A percentile compares a stretch with the other conserved stretches of the same genome.
These are phyloP conservation scores for Cryptosula pallasiana DNA, from an alignment of 2,888 invertebrate species.

Conservation along the genomic window DNA sequence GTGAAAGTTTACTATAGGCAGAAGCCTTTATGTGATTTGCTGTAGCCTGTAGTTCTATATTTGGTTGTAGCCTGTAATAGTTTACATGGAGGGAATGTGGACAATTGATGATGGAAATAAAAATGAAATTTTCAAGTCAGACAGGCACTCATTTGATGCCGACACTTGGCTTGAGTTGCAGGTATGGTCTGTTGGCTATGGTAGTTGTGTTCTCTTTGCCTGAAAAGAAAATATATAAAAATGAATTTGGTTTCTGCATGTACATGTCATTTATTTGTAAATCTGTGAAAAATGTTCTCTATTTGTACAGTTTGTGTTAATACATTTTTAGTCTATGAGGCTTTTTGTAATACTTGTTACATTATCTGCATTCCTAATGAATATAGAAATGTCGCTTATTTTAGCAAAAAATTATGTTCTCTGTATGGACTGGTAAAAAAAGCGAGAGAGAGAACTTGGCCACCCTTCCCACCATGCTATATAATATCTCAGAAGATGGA, in stretches of 20 bases:
- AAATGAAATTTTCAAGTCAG: conserved; percentile 40
- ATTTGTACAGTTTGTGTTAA: too few species aligned
- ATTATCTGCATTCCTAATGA: too few species aligned
- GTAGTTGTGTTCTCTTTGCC: too few species aligned
- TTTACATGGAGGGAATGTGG: conserved; percentile 36
- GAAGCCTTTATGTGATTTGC: too few species aligned
- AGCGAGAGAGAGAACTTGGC: conserved; percentile 23
- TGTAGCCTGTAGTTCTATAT: too few species aligned
- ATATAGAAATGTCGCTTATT: not conserved
- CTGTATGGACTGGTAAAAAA: conserved; percentile 30
- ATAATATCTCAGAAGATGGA: conserved; percentile 12
- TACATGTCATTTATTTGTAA: too few species aligned
- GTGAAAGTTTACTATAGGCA: not conserved
- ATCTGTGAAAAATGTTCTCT: too few species aligned
- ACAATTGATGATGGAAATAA: conserved; percentile 31
- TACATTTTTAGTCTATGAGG: too few species aligned
- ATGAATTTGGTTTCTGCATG: too few species aligned
- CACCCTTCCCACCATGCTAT: conserved; percentile 16
- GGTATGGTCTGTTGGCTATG: not conserved
- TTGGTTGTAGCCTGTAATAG: conserved; percentile 27
- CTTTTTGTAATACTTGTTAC: too few species aligned
- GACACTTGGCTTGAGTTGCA: conserved; percentile 34
- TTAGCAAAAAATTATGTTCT: conserved; percentile 27
- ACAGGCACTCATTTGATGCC: conserved; percentile 39
- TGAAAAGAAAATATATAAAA: too few species aligned